These are phyloP conservation scores for Hippocampus kuda DNA, from an alignment of 2,797 vertebrate species.

Conservation along the genomic window DNA sequence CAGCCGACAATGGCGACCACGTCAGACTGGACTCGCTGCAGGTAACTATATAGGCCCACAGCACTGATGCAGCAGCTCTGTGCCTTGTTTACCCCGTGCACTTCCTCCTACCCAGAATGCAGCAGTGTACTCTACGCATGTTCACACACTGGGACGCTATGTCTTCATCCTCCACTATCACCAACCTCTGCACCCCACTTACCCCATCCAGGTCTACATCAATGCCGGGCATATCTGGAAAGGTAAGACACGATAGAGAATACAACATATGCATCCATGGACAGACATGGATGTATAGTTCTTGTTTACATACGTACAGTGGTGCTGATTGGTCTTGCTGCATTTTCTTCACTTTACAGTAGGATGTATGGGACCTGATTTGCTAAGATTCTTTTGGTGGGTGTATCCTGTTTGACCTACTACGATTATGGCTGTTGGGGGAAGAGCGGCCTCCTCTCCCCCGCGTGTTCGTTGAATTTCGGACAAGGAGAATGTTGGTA, in stretches of 20 bases:
- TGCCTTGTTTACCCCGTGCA: not conserved
- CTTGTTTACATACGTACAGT: not conserved
- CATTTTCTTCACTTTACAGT: not conserved
- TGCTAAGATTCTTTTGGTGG: not conserved
- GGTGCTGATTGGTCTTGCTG: not conserved
- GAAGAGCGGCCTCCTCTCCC: no score
- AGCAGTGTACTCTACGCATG: conserved; percentile 69
- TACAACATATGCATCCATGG: no score
- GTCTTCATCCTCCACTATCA: conserved; percentile 89
- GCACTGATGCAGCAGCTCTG: not conserved
- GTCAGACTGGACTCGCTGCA: conserved; percentile 67
- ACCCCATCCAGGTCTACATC: conserved; percentile 76
- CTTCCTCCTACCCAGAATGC: conserved; percentile 66
- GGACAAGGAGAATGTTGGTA: no score
- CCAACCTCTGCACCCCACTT: conserved; percentile 81
- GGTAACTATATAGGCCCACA: conserved; percentile 43
- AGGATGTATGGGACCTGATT: not conserved
- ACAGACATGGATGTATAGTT: not conserved
- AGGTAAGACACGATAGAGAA: conserved; percentile 60
- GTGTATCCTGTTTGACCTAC: not conserved
- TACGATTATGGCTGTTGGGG: no score
- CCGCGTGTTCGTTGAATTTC: no score
- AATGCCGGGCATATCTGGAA: conserved; percentile 86
- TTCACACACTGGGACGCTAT: conserved; percentile 78
- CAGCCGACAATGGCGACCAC: conserved; percentile 60